Evolutionary conservation across 37 sponge, comb jelly and placozoan genomes (phyloP).

Genomic region (Oopsacas minuta): DNA sequence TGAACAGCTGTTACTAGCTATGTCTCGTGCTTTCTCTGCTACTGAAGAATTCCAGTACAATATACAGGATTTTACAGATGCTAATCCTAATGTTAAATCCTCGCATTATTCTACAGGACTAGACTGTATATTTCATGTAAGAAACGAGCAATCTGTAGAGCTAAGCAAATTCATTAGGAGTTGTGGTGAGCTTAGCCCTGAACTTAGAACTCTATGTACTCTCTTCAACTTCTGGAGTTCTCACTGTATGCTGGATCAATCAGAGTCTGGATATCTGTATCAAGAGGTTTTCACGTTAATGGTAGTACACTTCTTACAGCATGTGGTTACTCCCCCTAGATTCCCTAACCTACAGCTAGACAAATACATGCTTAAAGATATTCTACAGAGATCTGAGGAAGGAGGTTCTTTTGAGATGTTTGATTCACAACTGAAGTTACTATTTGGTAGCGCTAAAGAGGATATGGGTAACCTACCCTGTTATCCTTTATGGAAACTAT

Average conservation of each 20-base stretch:
- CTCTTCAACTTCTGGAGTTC: constrained; percentile 17
- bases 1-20: not conserved
- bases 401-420: not conserved
- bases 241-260: not conserved
- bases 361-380: not conserved
- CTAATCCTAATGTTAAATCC: not conserved
- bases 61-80: not conserved
- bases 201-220: not conserved
- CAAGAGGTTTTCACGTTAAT: not conserved
- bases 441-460: not conserved
- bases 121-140: not conserved
- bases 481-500: not conserved
- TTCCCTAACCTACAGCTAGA: not conserved
- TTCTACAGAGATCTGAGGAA: not conserved
- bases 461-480: not conserved
- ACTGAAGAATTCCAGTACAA: not conserved
- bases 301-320: not conserved
- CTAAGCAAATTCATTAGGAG: not conserved
- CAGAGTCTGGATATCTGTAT: not conserved
- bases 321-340: not conserved
- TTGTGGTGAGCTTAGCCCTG: not conserved
- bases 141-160: not conserved
- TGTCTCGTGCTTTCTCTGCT: not conserved
- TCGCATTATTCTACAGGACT: not conserved
- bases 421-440: not conserved